A percentile compares a stretch with the other conserved stretches of the same genome.
phyloP scores from a whole-genome alignment of 2,113 vertebrate genomes.

The Thamnophis sirtalis region DNA sequence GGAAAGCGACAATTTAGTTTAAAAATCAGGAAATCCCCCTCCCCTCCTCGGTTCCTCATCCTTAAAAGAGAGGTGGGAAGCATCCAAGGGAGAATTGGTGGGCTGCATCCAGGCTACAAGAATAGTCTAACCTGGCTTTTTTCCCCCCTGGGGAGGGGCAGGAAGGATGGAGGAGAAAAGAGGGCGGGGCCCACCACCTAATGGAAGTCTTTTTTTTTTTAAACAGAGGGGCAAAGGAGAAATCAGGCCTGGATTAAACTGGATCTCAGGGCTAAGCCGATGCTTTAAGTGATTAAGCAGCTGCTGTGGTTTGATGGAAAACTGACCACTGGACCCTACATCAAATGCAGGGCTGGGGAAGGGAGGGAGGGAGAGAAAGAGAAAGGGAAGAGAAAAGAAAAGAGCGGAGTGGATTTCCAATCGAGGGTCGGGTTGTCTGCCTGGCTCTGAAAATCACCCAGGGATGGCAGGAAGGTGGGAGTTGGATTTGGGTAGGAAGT shows the following conservation, averaged over 20 bases:
- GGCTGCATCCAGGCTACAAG: neutral
- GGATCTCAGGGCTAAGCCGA: conserved; percentile 17
- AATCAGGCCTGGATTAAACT: conserved; percentile 14
- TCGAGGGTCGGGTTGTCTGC: neutral
- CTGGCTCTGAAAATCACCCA: neutral
- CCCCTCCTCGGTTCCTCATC: accelerated
- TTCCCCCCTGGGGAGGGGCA: neutral
- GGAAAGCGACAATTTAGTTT: neutral
- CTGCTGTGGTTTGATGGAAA: conserved; percentile 9
- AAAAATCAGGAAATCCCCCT: neutral
- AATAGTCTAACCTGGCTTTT: too few relatives aligned
- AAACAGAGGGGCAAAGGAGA: neutral
- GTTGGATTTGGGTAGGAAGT: neutral
- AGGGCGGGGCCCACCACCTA: neutral
- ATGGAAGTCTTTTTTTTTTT: neutral
- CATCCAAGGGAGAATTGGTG: neutral
- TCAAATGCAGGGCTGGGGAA: neutral
- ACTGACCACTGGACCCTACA: conserved; percentile 4
- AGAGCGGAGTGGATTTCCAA: neutral
- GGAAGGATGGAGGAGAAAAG: neutral
- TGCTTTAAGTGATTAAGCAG: conserved; percentile 12
- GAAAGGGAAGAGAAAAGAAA: neutral
- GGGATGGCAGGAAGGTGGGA: neutral
- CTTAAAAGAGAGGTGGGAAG: neutral
- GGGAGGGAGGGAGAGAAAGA: neutral